These are phyloP conservation scores for Leptogaster cylindrica DNA, from an alignment of 2,888 invertebrate genomes.

Conservation along the genomic window DNA sequence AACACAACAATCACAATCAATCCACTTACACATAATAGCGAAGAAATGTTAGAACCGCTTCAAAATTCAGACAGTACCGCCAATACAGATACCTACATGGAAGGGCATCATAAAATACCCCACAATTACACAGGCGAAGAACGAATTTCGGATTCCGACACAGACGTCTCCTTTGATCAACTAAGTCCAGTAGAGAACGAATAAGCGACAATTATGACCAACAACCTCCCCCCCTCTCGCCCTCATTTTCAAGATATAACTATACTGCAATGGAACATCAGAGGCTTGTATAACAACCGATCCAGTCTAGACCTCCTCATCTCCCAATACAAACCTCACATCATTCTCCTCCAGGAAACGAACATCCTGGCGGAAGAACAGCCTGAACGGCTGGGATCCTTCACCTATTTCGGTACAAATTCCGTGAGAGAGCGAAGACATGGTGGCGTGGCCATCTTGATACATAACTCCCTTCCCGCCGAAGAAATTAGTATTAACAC, in stretches of 20 bases:
- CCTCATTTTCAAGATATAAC: background rate
- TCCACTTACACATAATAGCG: too few relatives aligned
- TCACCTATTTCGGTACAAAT: background rate
- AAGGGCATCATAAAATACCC: too few relatives aligned
- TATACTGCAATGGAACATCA: background rate
- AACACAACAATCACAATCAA: too few relatives aligned
- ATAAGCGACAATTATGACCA: too few relatives aligned
- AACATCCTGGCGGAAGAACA: background rate
- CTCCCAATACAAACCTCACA: background rate
- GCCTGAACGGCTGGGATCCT: background rate
- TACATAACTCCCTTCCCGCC: background rate
- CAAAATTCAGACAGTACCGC: too few relatives aligned
- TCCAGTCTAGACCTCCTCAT: background rate
- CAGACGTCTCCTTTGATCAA: too few relatives aligned
- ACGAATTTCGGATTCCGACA: too few relatives aligned
- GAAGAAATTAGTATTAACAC: background rate
- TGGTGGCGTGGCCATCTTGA: background rate
- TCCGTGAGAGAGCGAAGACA: background rate
- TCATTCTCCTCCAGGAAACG: constrained; percentile 1
- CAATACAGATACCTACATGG: too few relatives aligned
- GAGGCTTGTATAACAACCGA: background rate
- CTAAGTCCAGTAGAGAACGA: too few relatives aligned
- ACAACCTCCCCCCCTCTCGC: too few relatives aligned
- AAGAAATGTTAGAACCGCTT: too few relatives aligned
- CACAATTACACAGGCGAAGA: too few relatives aligned